These are phyloP conservation scores for Nannoperca obscura DNA, from an alignment of 2,797 vertebrate genomes.

Conservation along the genomic window DNA sequence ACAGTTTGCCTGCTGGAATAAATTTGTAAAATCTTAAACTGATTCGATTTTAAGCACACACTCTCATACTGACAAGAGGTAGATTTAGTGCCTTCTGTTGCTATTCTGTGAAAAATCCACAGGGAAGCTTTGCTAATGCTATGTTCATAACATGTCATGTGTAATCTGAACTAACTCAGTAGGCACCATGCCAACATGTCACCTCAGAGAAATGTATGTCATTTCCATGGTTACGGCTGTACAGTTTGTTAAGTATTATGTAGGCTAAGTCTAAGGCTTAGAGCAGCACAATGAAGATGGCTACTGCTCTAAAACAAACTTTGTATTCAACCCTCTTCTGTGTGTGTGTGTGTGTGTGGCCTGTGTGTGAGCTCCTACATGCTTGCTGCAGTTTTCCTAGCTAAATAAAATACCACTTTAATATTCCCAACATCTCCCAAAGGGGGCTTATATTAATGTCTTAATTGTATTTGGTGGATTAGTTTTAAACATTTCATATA, in stretches of 20 bases:
- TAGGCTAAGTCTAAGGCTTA: conserved; percentile 75
- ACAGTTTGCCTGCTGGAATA: neutral
- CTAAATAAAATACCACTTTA: conserved; percentile 43
- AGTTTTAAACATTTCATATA: neutral
- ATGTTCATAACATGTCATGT: conserved; percentile 28
- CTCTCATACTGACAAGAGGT: conserved; percentile 14
- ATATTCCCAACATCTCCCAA: conserved; percentile 1
- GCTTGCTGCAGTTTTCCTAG: conserved; percentile 4
- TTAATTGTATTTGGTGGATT: neutral
- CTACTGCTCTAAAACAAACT: conserved; percentile 66
- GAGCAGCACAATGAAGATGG: conserved; percentile 52
- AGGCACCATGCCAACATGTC: conserved; percentile 52
- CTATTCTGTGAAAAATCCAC: neutral
- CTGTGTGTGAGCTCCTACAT: conserved; percentile 9
- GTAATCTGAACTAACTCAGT: conserved; percentile 40
- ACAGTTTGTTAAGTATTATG: conserved; percentile 69
- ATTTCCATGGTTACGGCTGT: conserved; percentile 76
- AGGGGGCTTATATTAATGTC: neutral
- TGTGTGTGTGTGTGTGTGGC: conserved; percentile 6
- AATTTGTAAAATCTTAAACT: neutral
- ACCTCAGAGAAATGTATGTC: conserved; percentile 75
- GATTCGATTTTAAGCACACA: neutral
- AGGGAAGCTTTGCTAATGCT: conserved; percentile 12
- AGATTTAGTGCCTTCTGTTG: conserved; percentile 2
- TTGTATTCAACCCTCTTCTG: conserved; percentile 26